Evolutionary conservation across 2,888 invertebrate species (phyloP), one percentile per base, ranked within the genome.

Genomic region (Trichopria drosophilae): DNA sequence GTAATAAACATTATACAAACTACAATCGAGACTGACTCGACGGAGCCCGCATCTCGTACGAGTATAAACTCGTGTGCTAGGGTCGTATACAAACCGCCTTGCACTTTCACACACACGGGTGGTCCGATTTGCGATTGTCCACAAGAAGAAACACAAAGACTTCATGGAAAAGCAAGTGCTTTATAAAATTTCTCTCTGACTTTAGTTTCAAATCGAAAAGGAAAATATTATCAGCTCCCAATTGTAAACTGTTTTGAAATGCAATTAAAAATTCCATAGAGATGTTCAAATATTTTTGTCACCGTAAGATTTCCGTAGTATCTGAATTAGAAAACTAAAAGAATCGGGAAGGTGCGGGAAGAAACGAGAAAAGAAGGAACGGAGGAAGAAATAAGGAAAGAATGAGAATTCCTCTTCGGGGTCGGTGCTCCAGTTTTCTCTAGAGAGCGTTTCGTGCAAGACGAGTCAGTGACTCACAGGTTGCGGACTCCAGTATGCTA

Each of bases 51-150:
- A n/a, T n/a, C n/a, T n/a, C n/a, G n/a, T n/a, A n/a, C n/a, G n/a
- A n/a, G n/a, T n/a, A n/a, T n/a, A n/a, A n/a, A n/a, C n/a, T n/a
- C n/a, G n/a, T n/a, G n/a, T n/a, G n/a, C n/a, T n/a, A n/a, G n/a
- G n/a, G n/a, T n/a, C n/a, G n/a, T n/a, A n/a, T n/a, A n/a, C n/a
- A n/a, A n/a, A n/a, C n/a, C n/a, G n/a, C 55, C 54, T 58, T 60
- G 53, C 59, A 60, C 64, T 65, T 65, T 65, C 65, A 65, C 64
- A 60, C 57, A 59, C 57, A 55, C 55, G 62, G 64, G 65, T 65
- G 65, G 65, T 64, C 65, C 45, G 24, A 40, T 35, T 42, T 18
- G 37, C 39, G 16, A 42, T 48, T 37, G 15, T 26, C 36, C 36
- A 20, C 16, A 16, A 22, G 20, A 28, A 34, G 26, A 19, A 26